These are phyloP conservation scores for Parnassius glacialis DNA, from an alignment of 2,888 invertebrate species.

Conservation along the genomic window DNA sequence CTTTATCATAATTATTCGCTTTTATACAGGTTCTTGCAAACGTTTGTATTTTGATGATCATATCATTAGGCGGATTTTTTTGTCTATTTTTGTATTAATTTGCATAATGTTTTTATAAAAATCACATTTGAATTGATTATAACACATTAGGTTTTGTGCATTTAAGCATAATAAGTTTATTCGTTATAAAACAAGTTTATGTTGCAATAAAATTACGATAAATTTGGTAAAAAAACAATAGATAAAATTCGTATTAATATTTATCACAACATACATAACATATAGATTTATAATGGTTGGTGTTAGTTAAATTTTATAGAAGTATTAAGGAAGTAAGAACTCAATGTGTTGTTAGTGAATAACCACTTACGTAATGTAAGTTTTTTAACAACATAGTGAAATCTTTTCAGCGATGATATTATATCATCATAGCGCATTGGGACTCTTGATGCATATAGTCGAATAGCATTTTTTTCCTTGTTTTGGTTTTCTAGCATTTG, in stretches of 20 bases:
- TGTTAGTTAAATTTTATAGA: constrained; percentile 26
- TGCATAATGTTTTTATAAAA: constrained; percentile 17
- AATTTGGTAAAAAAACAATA: constrained; percentile 6
- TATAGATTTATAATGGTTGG: neutral
- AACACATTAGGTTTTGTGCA: constrained; percentile 15
- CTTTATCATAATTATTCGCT: constrained; percentile 4
- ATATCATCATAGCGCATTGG: constrained; percentile 42
- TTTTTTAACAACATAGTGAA: constrained; percentile 76
- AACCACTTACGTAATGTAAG: constrained; percentile 63
- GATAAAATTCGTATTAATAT: neutral
- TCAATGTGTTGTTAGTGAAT: constrained; percentile 50
- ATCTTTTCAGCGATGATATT: constrained; percentile 64
- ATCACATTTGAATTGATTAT: constrained; percentile 16
- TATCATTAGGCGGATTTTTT: constrained; percentile 13
- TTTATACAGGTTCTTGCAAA: constrained; percentile 5
- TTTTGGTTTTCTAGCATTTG: neutral
- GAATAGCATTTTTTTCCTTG: neutral
- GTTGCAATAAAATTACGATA: constrained; percentile 4
- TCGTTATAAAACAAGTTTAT: constrained; percentile 5
- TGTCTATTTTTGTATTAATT: constrained; percentile 10
- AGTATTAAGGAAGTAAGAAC: constrained; percentile 53
- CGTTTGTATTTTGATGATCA: constrained; percentile 8
- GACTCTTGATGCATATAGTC: constrained; percentile 8
- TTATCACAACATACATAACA: too few relatives aligned
- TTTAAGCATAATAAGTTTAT: constrained; percentile 5